phyloP scores from a whole-genome alignment of 2,113 vertebrate species.

The Cyphomyrus discorhynchus region DNA sequence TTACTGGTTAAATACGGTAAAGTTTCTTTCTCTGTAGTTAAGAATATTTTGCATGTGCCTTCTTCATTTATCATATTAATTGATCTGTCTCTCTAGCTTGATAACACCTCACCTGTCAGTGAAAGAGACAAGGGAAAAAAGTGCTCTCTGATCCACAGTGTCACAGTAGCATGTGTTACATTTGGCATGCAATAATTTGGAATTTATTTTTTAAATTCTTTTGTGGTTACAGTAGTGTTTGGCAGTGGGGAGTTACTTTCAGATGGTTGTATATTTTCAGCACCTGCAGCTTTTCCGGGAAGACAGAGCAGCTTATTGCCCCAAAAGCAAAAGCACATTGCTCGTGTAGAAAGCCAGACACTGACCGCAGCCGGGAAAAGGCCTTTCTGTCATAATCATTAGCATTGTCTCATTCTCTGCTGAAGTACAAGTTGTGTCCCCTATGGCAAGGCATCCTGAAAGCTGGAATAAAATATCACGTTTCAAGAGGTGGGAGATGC shows the following conservation, averaged over 20 bases:
- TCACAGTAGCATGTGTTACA: slow-evolving; percentile 38
- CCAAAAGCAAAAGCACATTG: neutral
- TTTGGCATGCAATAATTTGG: slow-evolving; percentile 55
- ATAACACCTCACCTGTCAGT: slow-evolving; percentile 32
- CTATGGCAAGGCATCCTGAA: neutral
- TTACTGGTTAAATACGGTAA: slow-evolving; percentile 26
- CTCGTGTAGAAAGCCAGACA: neutral
- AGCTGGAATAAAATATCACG: neutral
- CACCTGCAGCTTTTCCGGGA: slow-evolving; percentile 67
- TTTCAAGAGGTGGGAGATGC: neutral
- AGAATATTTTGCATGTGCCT: slow-evolving; percentile 20
- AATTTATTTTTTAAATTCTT: slow-evolving; percentile 45
- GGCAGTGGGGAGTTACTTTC: slow-evolving; percentile 88
- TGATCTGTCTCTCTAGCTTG: slow-evolving; percentile 42
- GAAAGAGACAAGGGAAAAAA: slow-evolving; percentile 48
- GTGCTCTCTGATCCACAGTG: slow-evolving; percentile 50
- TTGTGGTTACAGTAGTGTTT: slow-evolving; percentile 69
- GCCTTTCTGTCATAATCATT: neutral
- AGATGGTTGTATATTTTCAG: slow-evolving; percentile 79
- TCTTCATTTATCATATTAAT: slow-evolving; percentile 35
- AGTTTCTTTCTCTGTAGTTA: slow-evolving; percentile 5
- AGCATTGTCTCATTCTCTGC: neutral
- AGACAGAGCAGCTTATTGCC: neutral
- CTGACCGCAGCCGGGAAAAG: neutral
- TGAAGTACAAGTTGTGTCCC: neutral